Evolutionary conservation across 2,797 vertebrate species (phyloP).

Genomic region (Enteromius paludinosus): DNA sequence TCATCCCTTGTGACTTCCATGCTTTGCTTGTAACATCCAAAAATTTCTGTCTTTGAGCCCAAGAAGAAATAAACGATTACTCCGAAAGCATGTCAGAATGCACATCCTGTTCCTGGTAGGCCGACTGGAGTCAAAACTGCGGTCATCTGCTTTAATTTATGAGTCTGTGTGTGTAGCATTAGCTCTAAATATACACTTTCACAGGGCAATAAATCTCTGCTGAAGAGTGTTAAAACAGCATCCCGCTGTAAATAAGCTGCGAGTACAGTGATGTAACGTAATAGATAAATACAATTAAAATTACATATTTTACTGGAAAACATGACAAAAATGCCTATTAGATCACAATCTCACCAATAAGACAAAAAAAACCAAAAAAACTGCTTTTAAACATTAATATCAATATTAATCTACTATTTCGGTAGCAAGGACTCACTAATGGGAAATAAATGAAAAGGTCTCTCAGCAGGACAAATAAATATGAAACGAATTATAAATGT

Average conservation of each 20-base stretch:
- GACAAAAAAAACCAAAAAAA: background rate
- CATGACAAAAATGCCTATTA: slow-evolving; percentile 1
- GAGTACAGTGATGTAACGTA: slow-evolving; percentile 40
- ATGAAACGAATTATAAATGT: slow-evolving; percentile 38
- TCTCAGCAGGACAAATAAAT: slow-evolving; percentile 42
- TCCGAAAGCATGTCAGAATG: slow-evolving; percentile 60
- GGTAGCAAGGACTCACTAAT: slow-evolving; percentile 2
- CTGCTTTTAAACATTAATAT: background rate
- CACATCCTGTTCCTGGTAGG: slow-evolving; percentile 59
- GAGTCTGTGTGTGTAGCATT: slow-evolving; percentile 53
- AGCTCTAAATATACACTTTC: slow-evolving; percentile 65
- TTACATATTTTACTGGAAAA: background rate
- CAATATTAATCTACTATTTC: background rate
- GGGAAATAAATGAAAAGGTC: slow-evolving; percentile 40
- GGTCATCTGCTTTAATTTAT: slow-evolving; percentile 62
- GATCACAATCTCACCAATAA: background rate
- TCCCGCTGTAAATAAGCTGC: slow-evolving; percentile 59
- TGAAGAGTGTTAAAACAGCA: slow-evolving; percentile 59
- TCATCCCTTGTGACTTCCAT: slow-evolving; percentile 21
- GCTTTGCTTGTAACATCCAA: slow-evolving; percentile 36
- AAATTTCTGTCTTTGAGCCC: slow-evolving; percentile 38
- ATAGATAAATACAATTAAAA: slow-evolving; percentile 24
- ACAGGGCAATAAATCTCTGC: slow-evolving; percentile 62
- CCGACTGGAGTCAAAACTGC: slow-evolving; percentile 54
- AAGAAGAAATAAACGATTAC: slow-evolving; percentile 56